These are phyloP conservation scores for Cryptoleucopteryx plumbea DNA, from an alignment of 2,113 vertebrate genomes.

Conservation along the genomic window DNA sequence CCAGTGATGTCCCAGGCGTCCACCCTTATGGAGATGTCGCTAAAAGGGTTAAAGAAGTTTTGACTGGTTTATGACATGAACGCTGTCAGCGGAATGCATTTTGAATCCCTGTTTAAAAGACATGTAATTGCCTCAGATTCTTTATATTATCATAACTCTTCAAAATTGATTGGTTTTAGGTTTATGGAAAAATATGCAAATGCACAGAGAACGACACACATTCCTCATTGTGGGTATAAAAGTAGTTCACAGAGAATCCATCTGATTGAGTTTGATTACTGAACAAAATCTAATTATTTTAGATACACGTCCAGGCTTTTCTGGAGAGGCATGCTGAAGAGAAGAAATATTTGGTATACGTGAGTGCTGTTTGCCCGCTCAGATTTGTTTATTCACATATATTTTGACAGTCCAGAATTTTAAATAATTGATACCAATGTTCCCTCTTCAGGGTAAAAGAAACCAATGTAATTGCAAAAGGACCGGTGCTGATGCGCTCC, in stretches of 20 bases:
- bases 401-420: constrained; percentile 43
- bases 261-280: constrained; percentile 78
- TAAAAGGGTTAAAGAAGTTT: constrained; percentile 72
- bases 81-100: constrained; percentile 57
- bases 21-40: not conserved
- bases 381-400: constrained; percentile 18
- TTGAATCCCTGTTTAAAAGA: constrained; percentile 76
- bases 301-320: constrained; percentile 57
- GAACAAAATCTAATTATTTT: constrained; percentile 78
- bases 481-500: rapidly evolving
- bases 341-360: constrained; percentile 49
- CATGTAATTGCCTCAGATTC: constrained; percentile 78
- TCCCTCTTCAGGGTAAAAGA: not conserved
- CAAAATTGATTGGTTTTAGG: constrained; percentile 83
- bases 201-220: constrained; percentile 45
- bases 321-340: constrained; percentile 49
- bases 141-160: constrained; percentile 83
- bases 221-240: constrained; percentile 70
- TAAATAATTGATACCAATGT: not conserved
- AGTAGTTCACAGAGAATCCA: constrained; percentile 69
- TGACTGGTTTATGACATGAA: constrained; percentile 40
- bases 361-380: constrained; percentile 43
- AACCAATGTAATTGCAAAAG: rapidly evolving
- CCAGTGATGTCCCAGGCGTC: not conserved
- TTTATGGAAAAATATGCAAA: constrained; percentile 84